Evolutionary conservation across 2,113 vertebrate species (phyloP).

Genomic region (Gasterosteus aculeatus): DNA sequence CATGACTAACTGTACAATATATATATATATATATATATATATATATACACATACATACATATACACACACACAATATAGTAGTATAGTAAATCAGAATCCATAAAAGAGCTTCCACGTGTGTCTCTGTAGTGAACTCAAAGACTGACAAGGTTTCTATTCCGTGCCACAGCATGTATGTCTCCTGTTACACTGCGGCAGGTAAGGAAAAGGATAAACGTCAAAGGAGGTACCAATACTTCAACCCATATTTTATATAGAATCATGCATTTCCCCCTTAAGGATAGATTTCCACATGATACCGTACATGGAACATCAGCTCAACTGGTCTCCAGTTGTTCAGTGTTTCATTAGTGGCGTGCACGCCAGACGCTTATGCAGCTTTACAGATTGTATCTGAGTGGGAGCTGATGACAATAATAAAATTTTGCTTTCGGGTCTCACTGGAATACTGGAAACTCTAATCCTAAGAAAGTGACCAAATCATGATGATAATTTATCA

Average conservation of each 20-base stretch:
- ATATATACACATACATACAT: too few species aligned
- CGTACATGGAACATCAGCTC: not conserved
- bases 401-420: conserved; percentile 40
- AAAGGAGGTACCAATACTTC: not conserved
- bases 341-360: conserved; percentile 14
- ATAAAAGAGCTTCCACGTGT: conserved; percentile 12
- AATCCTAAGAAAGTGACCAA: conserved; percentile 3
- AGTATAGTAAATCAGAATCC: not conserved
- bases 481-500: conserved; percentile 1
- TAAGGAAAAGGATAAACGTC: not conserved
- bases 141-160: conserved; percentile 19
- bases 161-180: conserved; percentile 12
- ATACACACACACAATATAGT: too few species aligned
- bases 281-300: not conserved
- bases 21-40: too few species aligned
- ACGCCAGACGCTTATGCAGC: conserved; percentile 8
- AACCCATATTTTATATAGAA: not conserved
- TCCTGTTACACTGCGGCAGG: not conserved
- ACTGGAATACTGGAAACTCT: conserved; percentile 11
- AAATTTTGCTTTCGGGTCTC: conserved; percentile 1
- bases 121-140: conserved; percentile 27
- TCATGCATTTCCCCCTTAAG: not conserved
- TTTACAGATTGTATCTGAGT: conserved; percentile 28
- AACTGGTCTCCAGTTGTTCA: not conserved
- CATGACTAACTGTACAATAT: too few species aligned